Conservation (phyloP, 2,113 vertebrate genomes). For the Coracopsis vasa region DNA sequence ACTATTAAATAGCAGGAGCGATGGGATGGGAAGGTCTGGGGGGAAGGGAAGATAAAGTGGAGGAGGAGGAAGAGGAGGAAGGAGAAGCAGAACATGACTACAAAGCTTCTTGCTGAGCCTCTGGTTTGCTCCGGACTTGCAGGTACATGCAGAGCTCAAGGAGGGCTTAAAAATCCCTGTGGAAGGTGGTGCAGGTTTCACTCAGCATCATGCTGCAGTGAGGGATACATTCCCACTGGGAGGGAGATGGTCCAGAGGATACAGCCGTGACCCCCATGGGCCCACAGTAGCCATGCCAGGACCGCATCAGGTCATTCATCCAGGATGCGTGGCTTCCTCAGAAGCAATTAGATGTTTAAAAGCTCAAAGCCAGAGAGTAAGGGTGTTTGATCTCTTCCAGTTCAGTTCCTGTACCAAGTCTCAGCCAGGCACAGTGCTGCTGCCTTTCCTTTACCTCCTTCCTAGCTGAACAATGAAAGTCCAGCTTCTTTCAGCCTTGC, state of each 20-base stretch:
- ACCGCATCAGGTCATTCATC: not conserved
- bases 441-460: not conserved
- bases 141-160: not conserved
- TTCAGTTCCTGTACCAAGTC: not conserved
- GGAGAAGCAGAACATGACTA: not conserved
- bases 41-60: too few species aligned
- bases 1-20: rapidly evolving
- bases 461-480: not conserved
- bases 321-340: rapidly evolving
- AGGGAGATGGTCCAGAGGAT: not conserved
- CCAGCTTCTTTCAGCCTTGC: not conserved
- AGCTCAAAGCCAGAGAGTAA: not conserved
- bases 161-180: not conserved
- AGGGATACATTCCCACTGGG: too few species aligned
- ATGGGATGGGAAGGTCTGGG: not conserved
- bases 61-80: not conserved
- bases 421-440: not conserved
- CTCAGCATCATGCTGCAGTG: rapidly evolving
- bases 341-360: rapidly evolving
- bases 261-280: not conserved
- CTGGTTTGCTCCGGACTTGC: not conserved
- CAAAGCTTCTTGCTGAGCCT: not conserved
- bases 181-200: not conserved
- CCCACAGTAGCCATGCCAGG: not conserved
- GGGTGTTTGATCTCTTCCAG: not conserved